These are phyloP conservation scores for Caenorhabditis zanzibari DNA, from an alignment of 2,888 invertebrate genomes.

Conservation along the genomic window DNA sequence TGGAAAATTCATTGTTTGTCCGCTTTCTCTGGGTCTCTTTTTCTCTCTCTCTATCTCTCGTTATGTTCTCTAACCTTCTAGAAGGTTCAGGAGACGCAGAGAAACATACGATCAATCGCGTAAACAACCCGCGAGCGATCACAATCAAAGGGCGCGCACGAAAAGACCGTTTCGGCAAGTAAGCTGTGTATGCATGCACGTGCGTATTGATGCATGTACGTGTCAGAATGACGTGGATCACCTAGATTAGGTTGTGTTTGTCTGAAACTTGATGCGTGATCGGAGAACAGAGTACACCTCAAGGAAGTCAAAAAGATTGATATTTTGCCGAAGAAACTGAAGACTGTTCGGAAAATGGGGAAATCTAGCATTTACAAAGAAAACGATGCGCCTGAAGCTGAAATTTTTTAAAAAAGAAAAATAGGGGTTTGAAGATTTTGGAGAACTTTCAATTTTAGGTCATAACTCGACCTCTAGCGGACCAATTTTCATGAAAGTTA, in stretches of 20 bases:
- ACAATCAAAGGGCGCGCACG: constrained; percentile 2
- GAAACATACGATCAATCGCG: constrained; percentile 16
- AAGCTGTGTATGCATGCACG: constrained; percentile 48
- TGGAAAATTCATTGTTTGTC: constrained; percentile 43
- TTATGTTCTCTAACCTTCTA: not conserved
- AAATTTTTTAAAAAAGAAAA: no score
- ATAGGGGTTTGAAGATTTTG: no score
- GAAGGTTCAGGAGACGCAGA: not conserved
- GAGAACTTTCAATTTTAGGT: no score
- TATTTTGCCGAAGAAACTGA: no score
- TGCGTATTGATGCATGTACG: constrained; percentile 1
- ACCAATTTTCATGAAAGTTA: no score
- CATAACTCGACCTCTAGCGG: no score
- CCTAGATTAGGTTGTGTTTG: constrained; percentile 11
- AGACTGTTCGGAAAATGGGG: no score
- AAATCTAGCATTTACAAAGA: no score
- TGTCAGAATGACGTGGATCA: not conserved
- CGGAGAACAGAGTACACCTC: no score
- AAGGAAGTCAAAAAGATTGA: no score
- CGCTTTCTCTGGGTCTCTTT: constrained; percentile 19
- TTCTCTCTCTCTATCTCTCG: constrained; percentile 5
- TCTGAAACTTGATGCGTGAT: not conserved
- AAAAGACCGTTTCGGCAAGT: constrained; percentile 17
- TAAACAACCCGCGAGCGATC: constrained; percentile 18
- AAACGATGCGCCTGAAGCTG: no score